phyloP scores from a whole-genome alignment of 2,888 invertebrate species.

The Hedya salicella region DNA sequence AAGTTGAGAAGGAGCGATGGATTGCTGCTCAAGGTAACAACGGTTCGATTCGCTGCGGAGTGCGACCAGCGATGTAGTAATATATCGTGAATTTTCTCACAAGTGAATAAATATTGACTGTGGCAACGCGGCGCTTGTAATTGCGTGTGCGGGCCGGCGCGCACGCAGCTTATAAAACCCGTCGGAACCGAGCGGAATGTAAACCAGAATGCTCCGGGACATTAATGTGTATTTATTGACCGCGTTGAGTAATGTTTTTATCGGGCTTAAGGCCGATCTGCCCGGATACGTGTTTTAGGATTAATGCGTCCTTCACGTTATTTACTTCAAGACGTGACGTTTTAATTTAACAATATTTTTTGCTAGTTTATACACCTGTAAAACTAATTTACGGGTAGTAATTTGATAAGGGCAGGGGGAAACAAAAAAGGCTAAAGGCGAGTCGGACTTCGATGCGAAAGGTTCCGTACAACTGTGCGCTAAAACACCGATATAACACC shows the following conservation, averaged over 20 bases:
- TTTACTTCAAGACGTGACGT: conserved; percentile 56
- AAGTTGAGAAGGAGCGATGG: conserved; percentile 49
- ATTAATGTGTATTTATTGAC: conserved; percentile 85
- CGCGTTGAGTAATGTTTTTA: conserved; percentile 83
- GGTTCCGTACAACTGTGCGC: no score
- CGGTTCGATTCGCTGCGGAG: conserved; percentile 49
- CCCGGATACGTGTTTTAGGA: conserved; percentile 64
- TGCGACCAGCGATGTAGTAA: conserved; percentile 66
- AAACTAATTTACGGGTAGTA: conserved; percentile 47
- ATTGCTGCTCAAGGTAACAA: conserved; percentile 57
- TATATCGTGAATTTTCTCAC: conserved; percentile 70
- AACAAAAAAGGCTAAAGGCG: no score
- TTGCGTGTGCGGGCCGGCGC: conserved; percentile 73
- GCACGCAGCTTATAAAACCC: conserved; percentile 82
- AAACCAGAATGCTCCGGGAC: conserved; percentile 82
- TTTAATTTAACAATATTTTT: conserved; percentile 56
- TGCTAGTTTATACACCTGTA: conserved; percentile 52
- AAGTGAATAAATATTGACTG: conserved; percentile 77
- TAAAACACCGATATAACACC: no score
- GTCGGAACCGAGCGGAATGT: conserved; percentile 83
- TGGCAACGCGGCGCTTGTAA: conserved; percentile 80
- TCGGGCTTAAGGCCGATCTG: conserved; percentile 73
- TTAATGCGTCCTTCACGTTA: conserved; percentile 56
- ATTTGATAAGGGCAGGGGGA: conserved; percentile 6
- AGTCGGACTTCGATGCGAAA: no score